Evolutionary conservation across 2,888 invertebrate species (phyloP), one percentile per base, ranked within the genome.

Genomic region (Caenorhabditis macrosperma): DNA sequence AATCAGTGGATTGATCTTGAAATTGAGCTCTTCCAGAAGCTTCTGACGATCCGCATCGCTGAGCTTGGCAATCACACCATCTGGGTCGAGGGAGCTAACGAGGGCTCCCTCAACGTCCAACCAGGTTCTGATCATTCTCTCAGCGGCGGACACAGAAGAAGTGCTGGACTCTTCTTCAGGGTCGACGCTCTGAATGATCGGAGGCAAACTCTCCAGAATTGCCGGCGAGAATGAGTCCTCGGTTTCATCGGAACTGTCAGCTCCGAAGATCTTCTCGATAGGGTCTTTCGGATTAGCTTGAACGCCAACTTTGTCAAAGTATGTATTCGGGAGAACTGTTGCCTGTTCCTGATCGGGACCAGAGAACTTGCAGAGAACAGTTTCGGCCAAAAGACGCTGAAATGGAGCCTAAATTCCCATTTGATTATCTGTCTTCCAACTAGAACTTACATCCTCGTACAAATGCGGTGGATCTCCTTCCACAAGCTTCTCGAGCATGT

Each of bases 1-100:
- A 2, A 78, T 68, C 35, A 78, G 28, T 10, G 78, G 78, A 20
- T 72, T 38, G 17, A 78, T 17, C 17, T 74, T 78, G 50, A 54
- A 61, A 15, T 38, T 67, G 6, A 78, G 33, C 48, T 78, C 78
- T 2, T 72, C 72, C 1, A 78, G 15, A 41, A 78, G 44, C 0
- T 61, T 55, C 7, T 41, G 46, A 41, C 78, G 66, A 57, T 78
- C 78, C 2, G 48, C 33, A 0, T 48, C 72, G 5, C 44, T 44
- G 30, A 78, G 52, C 9, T 44, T 28, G 12, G 63, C 66, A 2
- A 78, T 7, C 12, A 78, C 68, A 41, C 78, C 74, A 20, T 72
- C 68, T 0, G 57, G 61, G 30, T 67, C 63, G 7, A 68, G 22
- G 15, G 60, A 50, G 6, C 54, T 33, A 10, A 41, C 17, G 3